Percentiles rank a stretch among this genome's conserved stretches.
These are phyloP conservation scores for Columba guinea DNA, from an alignment of 2,797 vertebrate genomes.

Conservation along the genomic window DNA sequence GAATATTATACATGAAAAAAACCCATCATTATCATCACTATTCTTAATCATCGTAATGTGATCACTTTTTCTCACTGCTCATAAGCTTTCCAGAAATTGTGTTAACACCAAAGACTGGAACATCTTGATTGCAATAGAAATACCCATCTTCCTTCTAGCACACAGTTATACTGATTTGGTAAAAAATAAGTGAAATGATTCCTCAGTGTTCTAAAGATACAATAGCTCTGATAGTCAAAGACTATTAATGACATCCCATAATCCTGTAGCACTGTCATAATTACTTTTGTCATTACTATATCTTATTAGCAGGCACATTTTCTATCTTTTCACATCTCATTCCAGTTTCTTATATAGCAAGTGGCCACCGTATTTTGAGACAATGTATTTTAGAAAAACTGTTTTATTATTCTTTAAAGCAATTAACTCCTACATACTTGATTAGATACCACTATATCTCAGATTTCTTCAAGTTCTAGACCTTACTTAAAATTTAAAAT, in stretches of 20 bases:
- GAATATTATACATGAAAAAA: not conserved
- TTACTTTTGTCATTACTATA: not conserved
- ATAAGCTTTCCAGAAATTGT: not conserved
- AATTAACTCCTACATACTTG: conserved; percentile 35
- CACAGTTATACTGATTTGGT: not conserved
- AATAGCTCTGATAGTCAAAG: not conserved
- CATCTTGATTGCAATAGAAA: not conserved
- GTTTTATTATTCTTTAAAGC: conserved; percentile 18
- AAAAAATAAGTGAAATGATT: not conserved
- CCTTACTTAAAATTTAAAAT: conserved; percentile 19
- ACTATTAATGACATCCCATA: not conserved
- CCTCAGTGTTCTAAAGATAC: not conserved
- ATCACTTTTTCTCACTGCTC: not conserved
- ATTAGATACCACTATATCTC: conserved; percentile 19
- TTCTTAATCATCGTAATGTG: not conserved
- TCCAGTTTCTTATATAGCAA: not conserved
- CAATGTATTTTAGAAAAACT: conserved; percentile 19
- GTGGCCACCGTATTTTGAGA: not conserved
- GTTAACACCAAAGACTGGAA: not conserved
- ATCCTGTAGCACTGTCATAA: not conserved
- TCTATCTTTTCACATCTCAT: not conserved
- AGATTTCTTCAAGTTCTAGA: conserved; percentile 18
- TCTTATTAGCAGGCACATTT: not conserved
- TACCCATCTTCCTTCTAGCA: not conserved
- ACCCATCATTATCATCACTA: not conserved